phyloP scores from a whole-genome alignment of 1,140 invertebrate species.

The Macrostomum lignano region DNA sequence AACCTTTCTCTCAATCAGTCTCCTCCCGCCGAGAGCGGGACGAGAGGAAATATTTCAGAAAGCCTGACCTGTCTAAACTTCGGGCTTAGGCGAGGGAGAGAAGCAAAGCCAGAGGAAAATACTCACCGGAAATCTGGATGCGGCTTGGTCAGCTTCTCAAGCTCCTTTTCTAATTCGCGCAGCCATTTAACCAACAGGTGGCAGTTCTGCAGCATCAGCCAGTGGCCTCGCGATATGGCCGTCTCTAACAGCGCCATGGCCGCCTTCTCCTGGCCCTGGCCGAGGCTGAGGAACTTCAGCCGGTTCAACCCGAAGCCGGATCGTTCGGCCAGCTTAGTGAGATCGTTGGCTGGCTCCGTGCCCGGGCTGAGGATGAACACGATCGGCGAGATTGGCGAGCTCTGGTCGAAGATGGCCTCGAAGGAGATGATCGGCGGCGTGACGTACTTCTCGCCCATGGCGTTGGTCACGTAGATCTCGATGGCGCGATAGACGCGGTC shows the following conservation, averaged over 20 bases:
- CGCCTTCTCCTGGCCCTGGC: conserved; percentile 56
- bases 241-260: conserved; percentile 42
- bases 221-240: conserved; percentile 44
- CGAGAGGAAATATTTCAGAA: no score
- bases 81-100: no score
- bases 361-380: conserved; percentile 59
- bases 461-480: conserved; percentile 43
- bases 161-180: conserved; percentile 45
- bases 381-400: conserved; percentile 43
- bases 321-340: conserved; percentile 54
- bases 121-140: conserved; percentile 61
- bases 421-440: conserved; percentile 51
- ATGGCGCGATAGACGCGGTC: conserved; percentile 53
- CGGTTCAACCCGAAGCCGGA: conserved; percentile 39
- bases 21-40: no score
- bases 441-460: conserved; percentile 54
- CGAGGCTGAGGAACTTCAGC: conserved; percentile 51
- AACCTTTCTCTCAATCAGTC: no score
- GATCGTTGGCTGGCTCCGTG: conserved; percentile 51
- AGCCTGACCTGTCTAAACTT: no score
- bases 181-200: conserved; percentile 52
- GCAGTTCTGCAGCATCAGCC: conserved; percentile 65
- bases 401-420: conserved; percentile 49
- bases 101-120: no score
- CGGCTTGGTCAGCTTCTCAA: conserved; percentile 43